Conservation (phyloP, 2,113 vertebrate species). For the Nesogale talazaci region DNA sequence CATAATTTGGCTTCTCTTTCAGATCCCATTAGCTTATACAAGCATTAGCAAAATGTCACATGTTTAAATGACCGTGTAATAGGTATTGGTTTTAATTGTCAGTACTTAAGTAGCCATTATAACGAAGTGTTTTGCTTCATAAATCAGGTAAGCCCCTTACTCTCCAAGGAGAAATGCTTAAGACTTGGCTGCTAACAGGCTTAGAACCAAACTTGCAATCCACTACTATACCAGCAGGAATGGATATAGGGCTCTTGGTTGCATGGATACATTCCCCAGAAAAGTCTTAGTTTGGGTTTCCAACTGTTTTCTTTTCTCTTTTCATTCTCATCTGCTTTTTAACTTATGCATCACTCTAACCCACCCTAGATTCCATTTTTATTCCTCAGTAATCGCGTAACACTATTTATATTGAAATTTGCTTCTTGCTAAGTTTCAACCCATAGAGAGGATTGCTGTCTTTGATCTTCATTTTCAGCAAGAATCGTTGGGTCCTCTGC, state of each 20-base stretch:
- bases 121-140: slow-evolving; percentile 66
- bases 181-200: neutral
- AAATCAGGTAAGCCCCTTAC: slow-evolving; percentile 62
- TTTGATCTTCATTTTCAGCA: too few species aligned
- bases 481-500: too few species aligned
- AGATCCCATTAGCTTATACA: slow-evolving; percentile 70
- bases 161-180: slow-evolving; percentile 37
- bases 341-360: neutral
- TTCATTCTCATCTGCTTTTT: neutral
- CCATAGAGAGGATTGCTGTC: too few species aligned
- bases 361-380: neutral
- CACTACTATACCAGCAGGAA: neutral
- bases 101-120: slow-evolving; percentile 69
- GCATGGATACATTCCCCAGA: neutral
- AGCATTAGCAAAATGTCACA: slow-evolving; percentile 74
- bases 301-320: neutral
- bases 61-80: slow-evolving; percentile 77
- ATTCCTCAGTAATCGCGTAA: neutral
- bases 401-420: neutral
- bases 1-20: slow-evolving; percentile 70
- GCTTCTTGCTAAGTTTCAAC: too few species aligned
- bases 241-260: neutral
- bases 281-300: neutral
- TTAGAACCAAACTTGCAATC: neutral
- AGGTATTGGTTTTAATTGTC: slow-evolving; percentile 78